These are phyloP conservation scores for Spondyliosoma cantharus DNA, from an alignment of 2,797 vertebrate species.

Conservation along the genomic window DNA sequence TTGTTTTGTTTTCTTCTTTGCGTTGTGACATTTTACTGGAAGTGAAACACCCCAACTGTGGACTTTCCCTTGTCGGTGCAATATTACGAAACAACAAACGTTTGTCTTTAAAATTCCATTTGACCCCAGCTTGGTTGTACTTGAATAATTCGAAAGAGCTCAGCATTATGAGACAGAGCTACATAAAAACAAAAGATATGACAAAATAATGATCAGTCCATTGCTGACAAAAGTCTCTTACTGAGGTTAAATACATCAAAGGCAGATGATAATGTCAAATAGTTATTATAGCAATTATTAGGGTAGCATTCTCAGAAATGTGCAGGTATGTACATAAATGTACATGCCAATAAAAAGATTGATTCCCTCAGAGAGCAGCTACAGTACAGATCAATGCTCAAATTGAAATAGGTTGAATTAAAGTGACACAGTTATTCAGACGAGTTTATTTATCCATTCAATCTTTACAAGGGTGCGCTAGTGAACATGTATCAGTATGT, in stretches of 20 bases:
- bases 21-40: constrained; percentile 50
- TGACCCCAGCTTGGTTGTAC: background rate
- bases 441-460: background rate
- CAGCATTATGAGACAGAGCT: background rate
- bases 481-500: background rate
- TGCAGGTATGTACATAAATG: too few relatives aligned
- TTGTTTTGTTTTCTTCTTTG: constrained; percentile 13
- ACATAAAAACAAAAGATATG: background rate
- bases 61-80: constrained; percentile 42
- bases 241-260: background rate
- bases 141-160: background rate
- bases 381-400: background rate
- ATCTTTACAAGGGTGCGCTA: background rate
- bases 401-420: background rate
- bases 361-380: background rate
- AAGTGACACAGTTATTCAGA: background rate
- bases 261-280: too few relatives aligned
- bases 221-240: background rate
- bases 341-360: background rate
- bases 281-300: background rate
- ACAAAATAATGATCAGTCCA: background rate
- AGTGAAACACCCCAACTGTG: constrained; percentile 17
- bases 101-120: background rate
- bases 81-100: background rate
- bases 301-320: too few relatives aligned